Evolutionary conservation across 2,113 vertebrate genomes (phyloP).

Genomic region (Alexandromys fortis): DNA sequence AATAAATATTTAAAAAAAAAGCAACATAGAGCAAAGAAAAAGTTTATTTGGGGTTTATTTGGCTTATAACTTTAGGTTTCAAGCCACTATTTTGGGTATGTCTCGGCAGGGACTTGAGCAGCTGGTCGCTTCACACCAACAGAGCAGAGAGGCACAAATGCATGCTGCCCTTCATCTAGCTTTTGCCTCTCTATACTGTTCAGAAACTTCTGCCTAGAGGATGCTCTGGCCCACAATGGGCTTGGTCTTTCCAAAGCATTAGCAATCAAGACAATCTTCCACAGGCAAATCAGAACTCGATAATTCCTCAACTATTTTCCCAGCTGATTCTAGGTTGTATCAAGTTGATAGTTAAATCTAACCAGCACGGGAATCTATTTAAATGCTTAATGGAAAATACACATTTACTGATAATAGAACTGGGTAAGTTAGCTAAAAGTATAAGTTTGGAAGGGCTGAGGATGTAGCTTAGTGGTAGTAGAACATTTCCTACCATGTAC

Average conservation of each 20-base stretch:
- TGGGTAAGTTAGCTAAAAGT: constrained; percentile 44
- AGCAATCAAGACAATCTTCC: neutral
- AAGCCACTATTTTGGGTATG: neutral
- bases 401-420: constrained; percentile 30
- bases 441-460: neutral
- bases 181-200: neutral
- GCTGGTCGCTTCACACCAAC: neutral
- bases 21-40: neutral
- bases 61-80: neutral
- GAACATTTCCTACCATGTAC: neutral
- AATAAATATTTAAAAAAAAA: neutral
- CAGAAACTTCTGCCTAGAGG: neutral
- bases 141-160: neutral
- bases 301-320: neutral
- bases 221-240: neutral
- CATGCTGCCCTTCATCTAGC: neutral
- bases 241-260: neutral
- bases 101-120: neutral
- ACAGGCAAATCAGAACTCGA: neutral
- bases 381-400: constrained; percentile 50
- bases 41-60: neutral
- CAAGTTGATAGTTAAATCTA: neutral
- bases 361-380: neutral
- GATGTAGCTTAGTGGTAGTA: neutral
- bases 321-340: neutral